These are phyloP conservation scores for Drosophila virilis DNA, from an alignment of 1,140 invertebrate genomes.

Conservation along the genomic window DNA sequence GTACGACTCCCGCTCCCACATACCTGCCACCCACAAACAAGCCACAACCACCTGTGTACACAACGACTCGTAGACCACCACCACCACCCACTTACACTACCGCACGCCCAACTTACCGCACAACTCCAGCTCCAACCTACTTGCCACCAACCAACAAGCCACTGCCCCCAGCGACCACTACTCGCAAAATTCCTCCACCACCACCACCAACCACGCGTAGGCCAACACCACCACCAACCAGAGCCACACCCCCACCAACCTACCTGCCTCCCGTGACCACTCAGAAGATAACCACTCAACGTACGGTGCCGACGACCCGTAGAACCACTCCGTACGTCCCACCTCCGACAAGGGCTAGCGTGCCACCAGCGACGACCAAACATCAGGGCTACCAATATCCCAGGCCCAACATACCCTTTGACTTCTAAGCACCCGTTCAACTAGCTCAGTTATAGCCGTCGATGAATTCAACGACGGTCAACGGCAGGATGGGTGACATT, in stretches of 20 bases:
- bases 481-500: slow-evolving; percentile 36
- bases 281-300: slow-evolving; percentile 24
- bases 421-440: slow-evolving; percentile 66
- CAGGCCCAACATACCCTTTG: slow-evolving; percentile 83
- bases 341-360: slow-evolving; percentile 43
- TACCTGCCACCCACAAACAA: slow-evolving; percentile 57
- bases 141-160: slow-evolving; percentile 39
- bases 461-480: slow-evolving; percentile 14
- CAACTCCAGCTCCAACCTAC: slow-evolving; percentile 11
- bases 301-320: slow-evolving; percentile 28
- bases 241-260: slow-evolving; percentile 46
- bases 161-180: slow-evolving; percentile 51
- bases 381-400: slow-evolving; percentile 85
- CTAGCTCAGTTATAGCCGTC: slow-evolving; percentile 40
- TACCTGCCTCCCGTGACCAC: slow-evolving; percentile 33
- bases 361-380: slow-evolving; percentile 67
- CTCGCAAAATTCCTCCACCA: slow-evolving; percentile 39
- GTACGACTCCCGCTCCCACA: slow-evolving; percentile 41
- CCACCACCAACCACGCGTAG: slow-evolving; percentile 34
- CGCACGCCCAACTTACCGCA: slow-evolving; percentile 24
- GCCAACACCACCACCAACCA: slow-evolving; percentile 36
- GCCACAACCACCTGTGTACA: slow-evolving; percentile 38
- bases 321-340: slow-evolving; percentile 59
- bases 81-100: slow-evolving; percentile 14
- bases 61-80: slow-evolving; percentile 20